Evolutionary conservation across 2,888 invertebrate species (phyloP), one percentile per base, ranked within the genome.

Genomic region (Apocheima hispidaria): DNA sequence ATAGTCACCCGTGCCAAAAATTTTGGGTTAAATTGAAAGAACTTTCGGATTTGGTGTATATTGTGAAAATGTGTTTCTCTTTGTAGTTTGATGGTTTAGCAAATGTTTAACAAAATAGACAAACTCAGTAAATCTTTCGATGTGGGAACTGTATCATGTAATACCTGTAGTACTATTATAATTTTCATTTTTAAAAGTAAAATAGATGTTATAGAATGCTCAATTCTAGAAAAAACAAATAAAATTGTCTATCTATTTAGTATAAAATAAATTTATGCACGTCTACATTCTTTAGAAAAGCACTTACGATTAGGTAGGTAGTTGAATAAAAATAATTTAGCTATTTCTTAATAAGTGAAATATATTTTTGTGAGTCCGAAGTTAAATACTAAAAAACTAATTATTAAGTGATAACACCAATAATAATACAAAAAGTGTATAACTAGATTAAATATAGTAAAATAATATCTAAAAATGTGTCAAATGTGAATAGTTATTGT

Each of bases 141-240:
- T 9, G 21, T 49, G 14, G 1, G 35, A 49, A 50, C 21, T 41
- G 26, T 46, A 33, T 7, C 26, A 1, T n/a, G n/a, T 6, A 21
- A 41, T 20, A 28, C 2, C 40, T 4, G 50, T 40, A 26, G 5
- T 52, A 18, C 33, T 16, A 18, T n/a, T 33, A 21, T 3, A 53
- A 54, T 46, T 63, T 55, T 43, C 64, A 54, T 33, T 36, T 16
- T 33, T 36, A n/a, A 23, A 23, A 49, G 28, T 14, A 16, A 35
- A 74, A 77, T 75, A 23, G 69, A 74, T 70, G 73, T 72, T 69
- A 73, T 75, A 80, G 75, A 77, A 84, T 84, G 83, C 86, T 87
- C 83, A 84, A 87, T 86, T 87, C 84, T 84, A 84, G 86, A 85
- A 63, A 74, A 71, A 14, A 20, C 58, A 59, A 66, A 61, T 23